Evolutionary conservation across 2,797 vertebrate genomes (phyloP).

Genomic region (Danio jaintianensis): DNA sequence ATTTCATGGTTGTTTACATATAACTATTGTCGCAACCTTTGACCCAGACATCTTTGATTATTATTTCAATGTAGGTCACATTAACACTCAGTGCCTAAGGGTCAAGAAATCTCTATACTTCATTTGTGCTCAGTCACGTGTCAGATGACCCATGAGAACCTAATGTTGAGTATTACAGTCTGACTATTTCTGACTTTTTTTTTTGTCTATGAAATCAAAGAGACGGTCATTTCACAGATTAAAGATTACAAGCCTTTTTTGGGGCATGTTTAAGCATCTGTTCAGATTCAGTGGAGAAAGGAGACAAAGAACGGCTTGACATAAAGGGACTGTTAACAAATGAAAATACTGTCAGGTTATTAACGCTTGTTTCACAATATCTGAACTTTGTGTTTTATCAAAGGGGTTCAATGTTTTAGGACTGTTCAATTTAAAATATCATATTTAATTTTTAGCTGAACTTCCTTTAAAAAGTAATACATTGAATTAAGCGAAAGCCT

Average conservation of each 20-base stretch:
- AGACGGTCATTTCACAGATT: slow-evolving; percentile 29
- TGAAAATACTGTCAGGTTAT: not conserved
- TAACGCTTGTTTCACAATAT: too few relatives aligned
- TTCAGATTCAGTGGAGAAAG: slow-evolving; percentile 2
- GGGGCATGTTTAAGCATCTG: not conserved
- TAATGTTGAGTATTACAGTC: slow-evolving; percentile 10
- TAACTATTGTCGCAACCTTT: slow-evolving; percentile 21
- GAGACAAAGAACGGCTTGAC: slow-evolving; percentile 1
- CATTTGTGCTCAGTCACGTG: slow-evolving; percentile 41
- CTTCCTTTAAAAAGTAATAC: not conserved
- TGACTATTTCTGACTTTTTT: not conserved
- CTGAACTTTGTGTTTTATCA: not conserved
- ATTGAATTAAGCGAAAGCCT: not conserved
- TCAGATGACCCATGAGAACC: not conserved
- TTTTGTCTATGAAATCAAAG: not conserved
- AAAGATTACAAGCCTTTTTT: slow-evolving; percentile 36
- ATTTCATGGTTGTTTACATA: slow-evolving; percentile 24
- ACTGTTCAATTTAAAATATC: not conserved
- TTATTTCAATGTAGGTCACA: slow-evolving; percentile 24
- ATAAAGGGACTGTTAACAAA: slow-evolving; percentile 6
- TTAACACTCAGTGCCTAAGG: slow-evolving; percentile 45
- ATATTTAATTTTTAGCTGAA: not conserved
- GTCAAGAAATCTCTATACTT: slow-evolving; percentile 52
- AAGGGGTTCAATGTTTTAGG: not conserved
- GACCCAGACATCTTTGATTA: slow-evolving; percentile 31